These are phyloP conservation scores for Drosophila rufa DNA, from an alignment of 1,140 invertebrate genomes.

Conservation along the genomic window DNA sequence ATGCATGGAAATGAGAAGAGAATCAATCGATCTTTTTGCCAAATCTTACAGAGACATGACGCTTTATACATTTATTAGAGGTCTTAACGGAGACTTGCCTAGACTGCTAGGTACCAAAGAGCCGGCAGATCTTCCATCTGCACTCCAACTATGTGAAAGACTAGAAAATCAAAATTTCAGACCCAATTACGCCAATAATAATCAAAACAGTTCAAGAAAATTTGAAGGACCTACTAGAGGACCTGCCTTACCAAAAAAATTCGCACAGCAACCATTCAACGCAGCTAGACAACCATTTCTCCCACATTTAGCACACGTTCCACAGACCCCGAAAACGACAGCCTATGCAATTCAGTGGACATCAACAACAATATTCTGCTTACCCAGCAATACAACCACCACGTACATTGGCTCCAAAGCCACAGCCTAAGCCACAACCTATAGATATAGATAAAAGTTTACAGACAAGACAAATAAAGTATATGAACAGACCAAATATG, in stretches of 20 bases:
- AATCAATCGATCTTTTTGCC: neutral
- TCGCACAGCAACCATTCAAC: too few species aligned
- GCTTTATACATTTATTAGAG: neutral
- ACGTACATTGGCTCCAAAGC: neutral
- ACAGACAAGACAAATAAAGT: neutral
- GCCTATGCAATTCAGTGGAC: too few species aligned
- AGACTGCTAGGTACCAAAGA: constrained; percentile 2
- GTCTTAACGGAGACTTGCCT: neutral
- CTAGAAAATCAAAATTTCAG: neutral
- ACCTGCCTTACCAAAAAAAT: neutral
- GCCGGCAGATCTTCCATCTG: too few species aligned
- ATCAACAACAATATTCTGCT: neutral
- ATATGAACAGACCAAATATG: too few species aligned
- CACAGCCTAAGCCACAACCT: neutral
- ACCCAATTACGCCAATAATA: neutral
- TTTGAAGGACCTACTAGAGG: neutral
- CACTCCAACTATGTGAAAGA: too few species aligned
- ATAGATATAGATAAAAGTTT: neutral
- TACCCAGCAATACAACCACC: constrained; percentile 3
- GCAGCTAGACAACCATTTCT: too few species aligned
- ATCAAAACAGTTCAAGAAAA: neutral
- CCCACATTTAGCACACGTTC: too few species aligned
- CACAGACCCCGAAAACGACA: too few species aligned
- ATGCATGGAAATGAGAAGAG: neutral
- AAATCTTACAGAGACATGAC: constrained; percentile 1